A percentile compares a stretch with the other conserved stretches of the same genome.
Evolutionary conservation across 2,888 invertebrate genomes (phyloP).

Genomic region (Dicyrtomina minuta): DNA sequence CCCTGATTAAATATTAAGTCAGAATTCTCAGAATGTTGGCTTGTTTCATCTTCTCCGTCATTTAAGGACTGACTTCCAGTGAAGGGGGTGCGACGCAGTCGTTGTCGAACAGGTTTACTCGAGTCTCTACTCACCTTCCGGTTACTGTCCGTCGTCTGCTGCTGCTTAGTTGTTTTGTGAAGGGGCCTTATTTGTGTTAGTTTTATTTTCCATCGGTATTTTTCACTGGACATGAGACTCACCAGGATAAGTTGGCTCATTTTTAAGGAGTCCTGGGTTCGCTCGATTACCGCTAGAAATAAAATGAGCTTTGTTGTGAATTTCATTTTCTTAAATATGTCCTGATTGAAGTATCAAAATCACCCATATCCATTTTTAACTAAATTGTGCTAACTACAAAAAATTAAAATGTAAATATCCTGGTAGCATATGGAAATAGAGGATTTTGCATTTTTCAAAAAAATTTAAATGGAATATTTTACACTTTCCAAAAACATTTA

Average conservation of each 20-base stretch:
- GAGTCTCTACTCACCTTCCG: not conserved
- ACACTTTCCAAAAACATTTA: too few species aligned
- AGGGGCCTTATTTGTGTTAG: slow-evolving; percentile 37
- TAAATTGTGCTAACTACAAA: not conserved
- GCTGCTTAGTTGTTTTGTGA: not conserved
- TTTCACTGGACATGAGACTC: slow-evolving; percentile 47
- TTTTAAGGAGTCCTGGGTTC: slow-evolving; percentile 21
- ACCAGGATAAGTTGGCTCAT: slow-evolving; percentile 42
- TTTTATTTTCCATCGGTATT: slow-evolving; percentile 46
- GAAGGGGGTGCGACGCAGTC: too few species aligned
- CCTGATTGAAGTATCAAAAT: not conserved
- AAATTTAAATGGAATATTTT: too few species aligned
- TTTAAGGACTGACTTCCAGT: too few species aligned
- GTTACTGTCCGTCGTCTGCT: not conserved
- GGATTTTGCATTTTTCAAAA: too few species aligned
- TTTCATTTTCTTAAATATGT: not conserved
- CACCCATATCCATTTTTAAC: not conserved
- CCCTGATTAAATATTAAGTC: too few species aligned
- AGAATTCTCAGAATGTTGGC: too few species aligned
- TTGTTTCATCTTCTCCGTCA: too few species aligned
- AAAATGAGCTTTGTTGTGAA: not conserved
- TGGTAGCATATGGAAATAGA: too few species aligned
- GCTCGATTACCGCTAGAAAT: slow-evolving; percentile 41
- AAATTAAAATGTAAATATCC: too few species aligned
- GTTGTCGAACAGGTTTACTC: too few species aligned